Evolutionary conservation across 2,113 vertebrate species (phyloP).

Genomic region (Cebidichthys violaceus): DNA sequence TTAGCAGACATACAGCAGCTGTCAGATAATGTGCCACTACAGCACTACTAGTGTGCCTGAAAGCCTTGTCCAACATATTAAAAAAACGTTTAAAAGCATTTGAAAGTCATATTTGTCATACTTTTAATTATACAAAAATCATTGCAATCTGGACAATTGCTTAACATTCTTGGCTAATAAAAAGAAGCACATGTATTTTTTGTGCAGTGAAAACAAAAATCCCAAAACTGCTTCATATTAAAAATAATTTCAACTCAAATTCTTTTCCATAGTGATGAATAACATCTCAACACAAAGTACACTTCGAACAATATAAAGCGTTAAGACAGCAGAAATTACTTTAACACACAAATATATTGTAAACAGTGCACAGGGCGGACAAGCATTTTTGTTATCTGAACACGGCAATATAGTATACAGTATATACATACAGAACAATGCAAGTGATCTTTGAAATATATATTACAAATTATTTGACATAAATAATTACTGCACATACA

Average conservation of each 20-base stretch:
- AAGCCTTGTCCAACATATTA: neutral
- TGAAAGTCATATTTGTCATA: neutral
- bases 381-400: neutral
- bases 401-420: neutral
- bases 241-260: neutral
- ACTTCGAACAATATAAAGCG: neutral
- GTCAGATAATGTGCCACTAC: neutral
- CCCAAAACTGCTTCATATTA: no score
- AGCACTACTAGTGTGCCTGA: neutral
- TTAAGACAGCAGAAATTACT: slow-evolving; percentile 2
- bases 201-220: neutral
- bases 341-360: neutral
- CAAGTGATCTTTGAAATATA: neutral
- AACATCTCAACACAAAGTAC: slow-evolving; percentile 3
- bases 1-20: neutral
- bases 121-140: neutral
- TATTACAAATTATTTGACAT: neutral
- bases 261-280: neutral
- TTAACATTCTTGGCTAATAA: neutral
- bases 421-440: neutral
- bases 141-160: neutral
- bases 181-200: neutral
- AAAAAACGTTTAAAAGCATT: neutral
- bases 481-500: neutral
- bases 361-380: neutral